Base-by-base conservation (phyloP, 2,797 vertebrate genomes). In the Mormyrus hasselquistii region DNA sequence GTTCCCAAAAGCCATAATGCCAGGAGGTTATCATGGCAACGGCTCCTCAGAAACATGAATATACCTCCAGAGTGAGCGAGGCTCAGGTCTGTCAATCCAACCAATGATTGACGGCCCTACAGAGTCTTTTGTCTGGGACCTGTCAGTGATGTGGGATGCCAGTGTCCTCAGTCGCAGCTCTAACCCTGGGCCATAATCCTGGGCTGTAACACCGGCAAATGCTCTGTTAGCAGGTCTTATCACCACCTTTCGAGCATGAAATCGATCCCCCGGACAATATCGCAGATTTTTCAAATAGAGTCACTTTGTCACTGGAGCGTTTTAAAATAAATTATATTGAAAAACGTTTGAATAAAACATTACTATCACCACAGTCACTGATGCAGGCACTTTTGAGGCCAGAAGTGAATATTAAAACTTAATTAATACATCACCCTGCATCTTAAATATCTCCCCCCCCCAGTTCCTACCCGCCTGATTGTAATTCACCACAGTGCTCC, bases 301-400 rank as follows among this genome's bases (percentile, higher is more conserved):
- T 53, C 6, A 52, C 50, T 86, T n/a, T 3, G 14, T 87, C 29
- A 57, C 85, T 16, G 25, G 34, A 34, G 25, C 29, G 8, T 57
- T 29, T 57, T 59, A n/a, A 87, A 87, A 59, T 87, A 87, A 87
- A 59, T 87, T 57, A 41, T 87, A 87, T 87, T 10, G 41, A 87
- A n/a, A 59, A 88, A 53, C 9, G 73, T 57, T 38, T 44, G 53
- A 87, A 87, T 87, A 57, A 87, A 41, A 87, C 53, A 87, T 87
- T 22, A 87, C 52, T 41, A 57, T 19, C 25, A n/a, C 85, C 16
- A 9, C 50, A 86, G 85, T 59, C 85, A 16, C 16, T 59, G 85
- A 59, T 59, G 34, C 16, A 57, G 52, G 41, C 34, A 87, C 53
- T 34, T 57, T 57, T 7, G 14, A 57, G 84, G 25, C 52, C 52